Evolutionary conservation across 2,888 invertebrate species (phyloP), one percentile per base, ranked within the genome.

Genomic region (Nymphalis c-album): DNA sequence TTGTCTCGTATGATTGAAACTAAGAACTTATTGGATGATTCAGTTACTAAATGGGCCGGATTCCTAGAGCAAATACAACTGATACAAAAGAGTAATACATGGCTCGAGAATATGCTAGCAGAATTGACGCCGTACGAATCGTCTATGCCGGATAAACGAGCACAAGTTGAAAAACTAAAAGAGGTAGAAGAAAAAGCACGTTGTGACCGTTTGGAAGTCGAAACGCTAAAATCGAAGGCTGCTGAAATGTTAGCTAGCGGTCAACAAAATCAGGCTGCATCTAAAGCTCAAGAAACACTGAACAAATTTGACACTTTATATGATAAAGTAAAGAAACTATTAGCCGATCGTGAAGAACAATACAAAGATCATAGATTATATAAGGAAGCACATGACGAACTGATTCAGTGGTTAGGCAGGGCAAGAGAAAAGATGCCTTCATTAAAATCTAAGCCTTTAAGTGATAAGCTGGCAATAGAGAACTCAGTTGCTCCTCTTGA

Each of bases 1-100:
- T 95, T 97, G 3, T 94, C 97, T 0, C 96, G 96, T 82, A 97
- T 98, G 95, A 95, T 97, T 58, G 98, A 98, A 85, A 97, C 97
- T 0, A 98, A 98, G 86, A 94, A 96, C 1, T 94, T 96, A 76
- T 88, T 98, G 17, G 98, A 98, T 81, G 97, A 97, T 78, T 96
- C 97, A 0, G 96, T 98, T 18, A 96, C 97, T 35, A 96, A 97
- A 88, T 98, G 98, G 98, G 95, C 97, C 68, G 97, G 97, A 59
- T 95, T 98, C 80, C 88, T 97, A 61, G 97, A 98, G 83, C 97
- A 98, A 84, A 96, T 97, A 69, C 96, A 97, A 80, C 94, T 96
- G 60, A 94, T 98, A 22, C 95, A 96, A 75, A 97, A 97, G 84
- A 96, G 96, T 46, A 95, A 97, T 35, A 95, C 94, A 63, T 95